Evolutionary conservation across 2,797 vertebrate genomes (phyloP).

Genomic region (Decapterus maruadsi): DNA sequence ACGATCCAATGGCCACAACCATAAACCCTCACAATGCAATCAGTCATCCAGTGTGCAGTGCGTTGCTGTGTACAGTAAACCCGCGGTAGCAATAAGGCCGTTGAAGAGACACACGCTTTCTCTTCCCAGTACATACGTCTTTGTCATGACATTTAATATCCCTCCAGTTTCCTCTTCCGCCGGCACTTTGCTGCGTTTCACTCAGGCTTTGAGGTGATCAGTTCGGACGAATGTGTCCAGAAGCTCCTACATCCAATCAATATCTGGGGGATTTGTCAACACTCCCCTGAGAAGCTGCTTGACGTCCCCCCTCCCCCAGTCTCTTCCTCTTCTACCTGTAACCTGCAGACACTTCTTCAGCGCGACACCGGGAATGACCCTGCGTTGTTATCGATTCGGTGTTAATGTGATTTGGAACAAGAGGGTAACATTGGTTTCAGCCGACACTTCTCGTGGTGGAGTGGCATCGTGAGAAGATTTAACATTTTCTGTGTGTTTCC

Average conservation of each 20-base stretch:
- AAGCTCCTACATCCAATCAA: constrained; percentile 73
- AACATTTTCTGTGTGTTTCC: too few species aligned
- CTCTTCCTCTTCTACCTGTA: constrained; percentile 56
- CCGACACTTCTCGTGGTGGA: background rate
- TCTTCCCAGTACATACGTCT: constrained; percentile 62
- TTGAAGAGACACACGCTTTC: constrained; percentile 57
- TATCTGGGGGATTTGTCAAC: constrained; percentile 75
- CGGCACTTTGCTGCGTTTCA: constrained; percentile 46
- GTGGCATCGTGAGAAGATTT: constrained; percentile 5
- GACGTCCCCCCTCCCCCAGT: constrained; percentile 50
- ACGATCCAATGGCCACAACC: constrained; percentile 37
- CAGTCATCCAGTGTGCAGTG: constrained; percentile 61
- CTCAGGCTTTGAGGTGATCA: constrained; percentile 64
- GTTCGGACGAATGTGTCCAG: constrained; percentile 66
- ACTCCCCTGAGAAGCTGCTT: constrained; percentile 48
- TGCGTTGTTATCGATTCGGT: constrained; percentile 44
- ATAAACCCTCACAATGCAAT: constrained; percentile 54
- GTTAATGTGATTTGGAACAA: constrained; percentile 50
- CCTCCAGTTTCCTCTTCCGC: constrained; percentile 41
- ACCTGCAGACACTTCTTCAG: constrained; percentile 25
- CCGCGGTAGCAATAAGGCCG: constrained; percentile 51
- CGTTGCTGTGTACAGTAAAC: constrained; percentile 61
- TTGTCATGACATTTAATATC: constrained; percentile 65
- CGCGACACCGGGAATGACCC: constrained; percentile 34
- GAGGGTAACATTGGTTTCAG: constrained; percentile 12